Evolutionary conservation across 2,113 vertebrate genomes (phyloP).

Genomic region (Caloenas nicobarica): DNA sequence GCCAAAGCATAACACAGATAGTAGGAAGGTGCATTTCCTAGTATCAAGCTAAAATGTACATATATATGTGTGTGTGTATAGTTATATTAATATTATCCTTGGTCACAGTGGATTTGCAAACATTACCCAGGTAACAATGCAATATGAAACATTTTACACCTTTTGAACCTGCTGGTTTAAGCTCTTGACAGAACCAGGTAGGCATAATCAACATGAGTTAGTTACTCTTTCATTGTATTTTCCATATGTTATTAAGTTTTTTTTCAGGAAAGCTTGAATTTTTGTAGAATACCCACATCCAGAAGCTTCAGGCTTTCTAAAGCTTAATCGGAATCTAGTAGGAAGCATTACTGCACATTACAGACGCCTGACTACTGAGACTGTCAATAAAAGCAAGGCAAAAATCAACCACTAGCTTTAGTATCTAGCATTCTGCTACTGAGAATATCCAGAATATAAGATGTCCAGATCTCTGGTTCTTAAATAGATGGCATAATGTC

Average conservation of each 20-base stretch:
- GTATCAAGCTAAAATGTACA: background rate
- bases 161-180: background rate
- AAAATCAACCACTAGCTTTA: background rate
- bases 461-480: background rate
- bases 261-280: background rate
- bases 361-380: background rate
- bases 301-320: background rate
- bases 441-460: background rate
- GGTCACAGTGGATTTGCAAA: background rate
- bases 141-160: background rate
- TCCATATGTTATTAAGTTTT: rapidly evolving
- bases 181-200: background rate
- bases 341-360: background rate
- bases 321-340: background rate
- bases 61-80: rapidly evolving
- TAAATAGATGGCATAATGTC: background rate
- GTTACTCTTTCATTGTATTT: background rate
- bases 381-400: background rate
- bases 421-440: background rate
- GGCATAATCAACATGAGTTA: background rate
- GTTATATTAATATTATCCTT: background rate
- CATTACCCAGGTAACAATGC: background rate
- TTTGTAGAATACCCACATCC: background rate
- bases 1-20: background rate
- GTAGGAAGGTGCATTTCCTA: background rate